Conservation (phyloP, 1,140 invertebrate species). For the Lithobius niger region DNA sequence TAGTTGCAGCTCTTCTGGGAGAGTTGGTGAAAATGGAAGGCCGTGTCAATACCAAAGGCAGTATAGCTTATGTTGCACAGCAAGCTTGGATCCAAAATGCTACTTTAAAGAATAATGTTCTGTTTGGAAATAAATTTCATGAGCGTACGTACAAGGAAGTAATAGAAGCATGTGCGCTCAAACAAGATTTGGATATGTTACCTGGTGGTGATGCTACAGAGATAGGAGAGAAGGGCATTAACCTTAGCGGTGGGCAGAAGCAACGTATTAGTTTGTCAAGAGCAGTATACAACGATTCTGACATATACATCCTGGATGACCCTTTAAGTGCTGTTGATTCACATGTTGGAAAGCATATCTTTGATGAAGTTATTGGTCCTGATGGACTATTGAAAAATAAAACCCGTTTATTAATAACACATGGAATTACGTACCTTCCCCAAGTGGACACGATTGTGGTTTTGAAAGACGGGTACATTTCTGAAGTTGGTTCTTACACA, state of each 20-base stretch:
- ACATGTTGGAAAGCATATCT: too few relatives aligned
- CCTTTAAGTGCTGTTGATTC: too few relatives aligned
- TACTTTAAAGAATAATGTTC: conserved; percentile 72
- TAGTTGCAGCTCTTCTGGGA: conserved; percentile 33
- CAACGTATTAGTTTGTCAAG: too few relatives aligned
- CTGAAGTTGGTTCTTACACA: conserved; percentile 30
- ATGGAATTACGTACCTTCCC: too few relatives aligned
- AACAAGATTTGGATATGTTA: conserved; percentile 69
- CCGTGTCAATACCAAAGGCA: conserved; percentile 18
- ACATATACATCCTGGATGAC: conserved; percentile 33
- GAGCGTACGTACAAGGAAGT: conserved; percentile 61
- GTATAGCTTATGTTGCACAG: conserved; percentile 44
- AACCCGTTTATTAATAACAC: too few relatives aligned
- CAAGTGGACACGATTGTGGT: too few relatives aligned
- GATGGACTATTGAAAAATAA: conserved; percentile 26
- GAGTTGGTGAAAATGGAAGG: conserved; percentile 25
- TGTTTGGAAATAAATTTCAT: conserved; percentile 57
- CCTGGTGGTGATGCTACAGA: conserved; percentile 80
- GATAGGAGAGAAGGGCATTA: conserved; percentile 87
- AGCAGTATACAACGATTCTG: too few relatives aligned
- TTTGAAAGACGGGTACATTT: conserved; percentile 29
- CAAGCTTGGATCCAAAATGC: too few relatives aligned
- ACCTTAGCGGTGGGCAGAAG: too few relatives aligned
- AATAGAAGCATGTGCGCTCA: conserved; percentile 68
- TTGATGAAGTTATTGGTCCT: conserved; percentile 31